Percentiles rank a stretch among this genome's conserved stretches.
phyloP scores from a whole-genome alignment of 2,888 invertebrate species.

The Synergus gifuensis region DNA sequence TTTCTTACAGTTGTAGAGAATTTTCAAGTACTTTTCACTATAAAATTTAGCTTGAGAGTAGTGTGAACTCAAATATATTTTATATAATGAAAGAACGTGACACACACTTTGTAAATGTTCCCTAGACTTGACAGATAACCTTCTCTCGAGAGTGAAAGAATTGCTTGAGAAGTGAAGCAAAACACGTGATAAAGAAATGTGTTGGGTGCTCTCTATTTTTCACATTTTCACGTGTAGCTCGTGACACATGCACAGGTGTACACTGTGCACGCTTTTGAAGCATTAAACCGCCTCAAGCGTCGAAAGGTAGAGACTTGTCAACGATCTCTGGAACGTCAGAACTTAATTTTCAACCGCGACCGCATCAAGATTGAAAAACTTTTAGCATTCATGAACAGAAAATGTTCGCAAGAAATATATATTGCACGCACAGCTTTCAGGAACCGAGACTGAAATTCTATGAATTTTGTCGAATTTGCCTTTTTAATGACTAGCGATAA shows the following conservation, averaged over 20 bases:
- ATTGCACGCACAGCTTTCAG: too few species aligned
- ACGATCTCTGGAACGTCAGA: not conserved
- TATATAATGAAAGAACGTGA: not conserved
- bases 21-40: not conserved
- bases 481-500: too few species aligned
- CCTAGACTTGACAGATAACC: not conserved
- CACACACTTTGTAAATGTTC: not conserved
- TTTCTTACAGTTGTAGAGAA: not conserved
- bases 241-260: not conserved
- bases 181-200: not conserved
- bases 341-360: not conserved
- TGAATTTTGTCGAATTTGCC: too few species aligned
- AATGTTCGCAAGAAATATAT: too few species aligned
- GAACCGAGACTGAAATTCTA: too few species aligned
- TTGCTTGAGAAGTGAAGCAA: not conserved
- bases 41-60: not conserved
- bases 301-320: not conserved
- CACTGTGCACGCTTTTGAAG: slow-evolving; percentile 1
- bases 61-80: not conserved
- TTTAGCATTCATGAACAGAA: not conserved
- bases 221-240: not conserved
- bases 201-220: not conserved
- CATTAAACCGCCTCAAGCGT: slow-evolving; percentile 1
- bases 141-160: not conserved
- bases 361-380: not conserved